These are phyloP conservation scores for Cinara cedri DNA, from an alignment of 2,888 invertebrate genomes.

Conservation along the genomic window DNA sequence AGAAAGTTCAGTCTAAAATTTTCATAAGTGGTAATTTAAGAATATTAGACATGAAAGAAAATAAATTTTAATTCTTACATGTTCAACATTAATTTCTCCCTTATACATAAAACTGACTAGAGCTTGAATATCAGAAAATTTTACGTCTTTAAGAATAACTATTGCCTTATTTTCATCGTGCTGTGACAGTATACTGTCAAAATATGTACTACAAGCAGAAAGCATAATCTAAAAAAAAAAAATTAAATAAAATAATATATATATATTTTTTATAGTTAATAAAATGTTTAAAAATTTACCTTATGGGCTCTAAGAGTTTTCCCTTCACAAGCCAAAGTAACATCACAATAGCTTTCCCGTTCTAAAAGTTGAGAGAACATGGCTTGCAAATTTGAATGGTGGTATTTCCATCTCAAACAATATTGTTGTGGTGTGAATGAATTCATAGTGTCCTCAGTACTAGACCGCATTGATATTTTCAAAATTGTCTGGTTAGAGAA, in stretches of 20 bases:
- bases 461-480: slow-evolving; percentile 43
- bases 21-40: slow-evolving; percentile 26
- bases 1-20: slow-evolving; percentile 79
- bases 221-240: slow-evolving; percentile 75
- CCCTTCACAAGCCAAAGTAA: slow-evolving; percentile 87
- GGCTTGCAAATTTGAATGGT: slow-evolving; percentile 83
- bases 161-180: slow-evolving; percentile 82
- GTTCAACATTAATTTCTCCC: slow-evolving; percentile 93
- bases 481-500: slow-evolving; percentile 24
- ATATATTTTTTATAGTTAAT: not conserved
- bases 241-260: not conserved
- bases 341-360: slow-evolving; percentile 87
- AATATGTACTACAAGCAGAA: slow-evolving; percentile 90
- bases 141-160: slow-evolving; percentile 87
- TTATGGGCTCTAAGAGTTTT: slow-evolving; percentile 77
- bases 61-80: slow-evolving; percentile 69
- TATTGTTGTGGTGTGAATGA: slow-evolving; percentile 73
- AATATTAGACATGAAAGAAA: not conserved
- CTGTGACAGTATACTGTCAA: slow-evolving; percentile 83
- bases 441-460: slow-evolving; percentile 41
- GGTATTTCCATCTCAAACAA: slow-evolving; percentile 91
- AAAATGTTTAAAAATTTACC: slow-evolving; percentile 62
- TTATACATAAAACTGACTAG: slow-evolving; percentile 94
- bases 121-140: slow-evolving; percentile 86
- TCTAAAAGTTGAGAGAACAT: slow-evolving; percentile 76